These are phyloP conservation scores for Coecobrya sp. DNA, from an alignment of 2,888 invertebrate species.

Conservation along the genomic window DNA sequence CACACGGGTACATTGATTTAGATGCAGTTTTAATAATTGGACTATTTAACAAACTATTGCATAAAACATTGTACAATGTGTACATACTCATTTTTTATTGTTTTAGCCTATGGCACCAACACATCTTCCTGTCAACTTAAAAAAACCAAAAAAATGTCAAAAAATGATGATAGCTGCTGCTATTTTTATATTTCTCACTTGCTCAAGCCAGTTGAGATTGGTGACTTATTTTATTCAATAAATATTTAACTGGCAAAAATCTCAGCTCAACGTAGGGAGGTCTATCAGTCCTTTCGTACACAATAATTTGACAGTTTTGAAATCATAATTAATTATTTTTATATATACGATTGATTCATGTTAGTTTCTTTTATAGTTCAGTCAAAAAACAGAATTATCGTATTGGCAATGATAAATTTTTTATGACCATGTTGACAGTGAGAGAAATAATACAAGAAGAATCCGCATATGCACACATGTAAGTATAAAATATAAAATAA, in stretches of 20 bases:
- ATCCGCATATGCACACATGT: background rate
- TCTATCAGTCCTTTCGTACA: constrained; percentile 18
- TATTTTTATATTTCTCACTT: too few species aligned
- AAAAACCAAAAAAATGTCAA: background rate
- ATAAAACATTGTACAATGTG: background rate
- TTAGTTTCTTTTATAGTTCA: constrained; percentile 26
- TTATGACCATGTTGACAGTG: constrained; percentile 11
- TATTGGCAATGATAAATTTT: constrained; percentile 48
- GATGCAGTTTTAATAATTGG: background rate
- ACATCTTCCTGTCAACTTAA: background rate
- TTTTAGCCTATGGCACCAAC: background rate
- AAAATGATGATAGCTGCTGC: background rate
- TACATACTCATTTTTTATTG: background rate
- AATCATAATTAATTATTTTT: background rate
- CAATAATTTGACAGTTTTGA: background rate
- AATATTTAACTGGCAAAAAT: too few species aligned
- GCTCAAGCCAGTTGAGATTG: too few species aligned
- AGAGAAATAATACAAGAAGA: background rate
- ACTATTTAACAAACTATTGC: too few species aligned
- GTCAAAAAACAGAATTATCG: constrained; percentile 32
- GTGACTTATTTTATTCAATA: too few species aligned
- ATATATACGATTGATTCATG: background rate
- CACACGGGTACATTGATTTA: background rate
- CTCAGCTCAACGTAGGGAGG: too few species aligned
- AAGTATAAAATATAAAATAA: constrained; percentile 28